Conservation (phyloP, 2,888 invertebrate species). For the Psylliodes chrysocephalus region DNA sequence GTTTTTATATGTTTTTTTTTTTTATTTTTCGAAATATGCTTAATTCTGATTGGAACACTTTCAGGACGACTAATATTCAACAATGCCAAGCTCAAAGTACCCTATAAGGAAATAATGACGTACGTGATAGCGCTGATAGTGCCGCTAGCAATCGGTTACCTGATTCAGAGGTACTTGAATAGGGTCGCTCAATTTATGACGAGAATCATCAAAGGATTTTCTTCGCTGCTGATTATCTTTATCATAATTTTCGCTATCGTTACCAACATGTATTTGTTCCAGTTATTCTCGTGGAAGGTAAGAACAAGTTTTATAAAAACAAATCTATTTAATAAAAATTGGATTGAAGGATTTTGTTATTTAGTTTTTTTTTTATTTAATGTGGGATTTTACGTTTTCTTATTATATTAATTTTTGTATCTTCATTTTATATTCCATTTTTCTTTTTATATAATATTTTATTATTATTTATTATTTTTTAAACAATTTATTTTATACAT, state of each 20-base stretch:
- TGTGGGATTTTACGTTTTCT: no score
- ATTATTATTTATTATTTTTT: no score
- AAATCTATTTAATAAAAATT: no score
- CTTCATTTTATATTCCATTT: no score
- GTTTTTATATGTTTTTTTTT: conserved; percentile 43
- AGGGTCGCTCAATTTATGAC: conserved; percentile 76
- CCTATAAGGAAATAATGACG: conserved; percentile 79
- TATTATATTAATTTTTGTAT: no score
- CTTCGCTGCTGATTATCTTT: conserved; percentile 80
- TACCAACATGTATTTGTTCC: conserved; percentile 90
- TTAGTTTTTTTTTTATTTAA: no score
- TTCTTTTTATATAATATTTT: no score
- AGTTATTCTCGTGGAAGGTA: conserved; percentile 89
- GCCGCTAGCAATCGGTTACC: conserved; percentile 76
- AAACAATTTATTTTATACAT: no score
- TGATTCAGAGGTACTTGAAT: conserved; percentile 76
- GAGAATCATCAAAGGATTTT: conserved; percentile 85
- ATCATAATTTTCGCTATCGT: conserved; percentile 88
- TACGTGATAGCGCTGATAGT: conserved; percentile 81
- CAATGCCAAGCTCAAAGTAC: conserved; percentile 77
- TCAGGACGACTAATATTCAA: conserved; percentile 52
- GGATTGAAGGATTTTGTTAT: no score
- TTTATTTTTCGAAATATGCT: background rate
- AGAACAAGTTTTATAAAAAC: no score
- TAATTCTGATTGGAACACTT: no score